Evolutionary conservation across 2,113 vertebrate species (phyloP), one percentile per base, ranked within the genome.

Genomic region (Eublepharis macularius): DNA sequence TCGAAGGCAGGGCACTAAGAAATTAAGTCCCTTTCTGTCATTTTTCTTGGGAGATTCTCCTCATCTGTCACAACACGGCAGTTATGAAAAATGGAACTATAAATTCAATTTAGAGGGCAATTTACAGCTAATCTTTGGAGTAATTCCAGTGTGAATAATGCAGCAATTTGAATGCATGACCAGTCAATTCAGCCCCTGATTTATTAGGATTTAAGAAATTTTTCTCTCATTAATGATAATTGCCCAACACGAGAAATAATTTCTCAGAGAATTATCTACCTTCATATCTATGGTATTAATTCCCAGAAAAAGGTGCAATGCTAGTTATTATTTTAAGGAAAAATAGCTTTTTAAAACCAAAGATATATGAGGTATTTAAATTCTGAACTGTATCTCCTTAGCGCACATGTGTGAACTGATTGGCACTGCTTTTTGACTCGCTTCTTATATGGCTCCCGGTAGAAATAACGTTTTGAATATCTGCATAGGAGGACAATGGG

Each of bases 131-230:
- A 97, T 97, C 95, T 96, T 96, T 96, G 92, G 93, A 96, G 94
- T 96, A 97, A 97, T 97, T 96, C 95, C 95, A 94, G 92, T 96
- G 95, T 97, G 96, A 97, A 97, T 97, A 97, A 97, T 97, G 91
- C 93, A 95, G 94, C 90, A 96, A 95, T 97, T 96, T 96, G 93
- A 93, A 97, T 97, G 96, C 95, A 96, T 95, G 96, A 96, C 94
- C 95, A 96, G 94, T 96, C 95, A 96, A 92, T 95, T 96, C 94
- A 94, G 80, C 74, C 74, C 84, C 92, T 96, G 95, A 97, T 96
- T 97, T 96, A 96, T 96, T 96, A 95, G 93, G 90, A 96, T 95
- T 97, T 96, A 95, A 94, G 89, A 93, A 72, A 83, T 94, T 95
- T 95, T 96, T 90, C 89, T 95, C 95, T 96, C 94, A 96, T 97